A percentile compares a stretch with the other conserved stretches of the same genome.
Conservation (phyloP, 2,888 invertebrate genomes). For the Hirtodrosophila alboralis region DNA sequence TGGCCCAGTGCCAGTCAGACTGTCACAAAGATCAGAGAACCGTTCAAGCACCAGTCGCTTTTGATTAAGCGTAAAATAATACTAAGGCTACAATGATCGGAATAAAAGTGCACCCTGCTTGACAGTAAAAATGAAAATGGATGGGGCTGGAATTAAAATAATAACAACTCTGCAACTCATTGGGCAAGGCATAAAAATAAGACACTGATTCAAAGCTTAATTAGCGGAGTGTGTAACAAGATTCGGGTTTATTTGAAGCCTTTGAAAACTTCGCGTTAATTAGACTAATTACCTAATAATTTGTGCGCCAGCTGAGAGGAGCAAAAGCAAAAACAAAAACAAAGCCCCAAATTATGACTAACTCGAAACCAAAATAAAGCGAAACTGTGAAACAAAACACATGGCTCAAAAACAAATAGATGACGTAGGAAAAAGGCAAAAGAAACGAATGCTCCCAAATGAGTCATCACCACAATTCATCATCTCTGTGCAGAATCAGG, state of each 20-base stretch:
- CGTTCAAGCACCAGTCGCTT: constrained; percentile 25
- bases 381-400: constrained; percentile 15
- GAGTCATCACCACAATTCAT: constrained; percentile 76
- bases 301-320: constrained; percentile 29
- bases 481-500: constrained; percentile 43
- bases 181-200: constrained; percentile 22
- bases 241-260: constrained; percentile 44
- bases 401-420: constrained; percentile 12
- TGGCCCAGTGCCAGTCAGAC: constrained; percentile 1
- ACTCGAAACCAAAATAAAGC: not conserved
- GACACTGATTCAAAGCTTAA: constrained; percentile 41
- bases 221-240: constrained; percentile 45
- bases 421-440: constrained; percentile 21
- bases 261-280: constrained; percentile 63
- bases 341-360: no score
- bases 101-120: not conserved
- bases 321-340: constrained; percentile 7
- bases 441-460: constrained; percentile 55
- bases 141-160: not conserved
- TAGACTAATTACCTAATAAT: constrained; percentile 68
- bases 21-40: constrained; percentile 38
- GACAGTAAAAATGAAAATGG: no score
- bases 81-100: not conserved
- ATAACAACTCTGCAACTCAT: constrained; percentile 19
- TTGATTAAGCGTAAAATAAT: constrained; percentile 23